Conservation (phyloP, 2,113 vertebrate genomes). For the Triplophysa siluroides region DNA sequence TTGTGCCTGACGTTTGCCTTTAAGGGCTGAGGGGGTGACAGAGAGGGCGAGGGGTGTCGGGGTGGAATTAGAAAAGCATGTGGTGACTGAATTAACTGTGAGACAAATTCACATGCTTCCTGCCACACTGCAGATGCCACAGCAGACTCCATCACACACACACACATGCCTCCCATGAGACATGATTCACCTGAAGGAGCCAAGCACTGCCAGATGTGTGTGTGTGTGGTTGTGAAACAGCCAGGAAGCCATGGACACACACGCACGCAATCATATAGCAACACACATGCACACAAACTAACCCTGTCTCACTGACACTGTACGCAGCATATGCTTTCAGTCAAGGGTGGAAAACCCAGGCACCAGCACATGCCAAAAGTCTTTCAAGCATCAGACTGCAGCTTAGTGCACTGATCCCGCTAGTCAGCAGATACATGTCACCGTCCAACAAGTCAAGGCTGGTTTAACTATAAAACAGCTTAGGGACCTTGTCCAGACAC, state of each 20-base stretch:
- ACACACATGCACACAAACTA: constrained; percentile 65
- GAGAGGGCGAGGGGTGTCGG: constrained; percentile 56
- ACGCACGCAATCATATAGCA: constrained; percentile 83
- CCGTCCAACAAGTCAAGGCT: constrained; percentile 89
- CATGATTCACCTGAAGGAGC: constrained; percentile 94
- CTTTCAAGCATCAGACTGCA: constrained; percentile 91
- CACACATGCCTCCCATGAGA: constrained; percentile 64
- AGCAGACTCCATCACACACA: constrained; percentile 49
- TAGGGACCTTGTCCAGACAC: constrained; percentile 85
- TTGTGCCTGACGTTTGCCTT: constrained; percentile 72
- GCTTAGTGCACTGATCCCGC: constrained; percentile 81
- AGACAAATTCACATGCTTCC: constrained; percentile 91
- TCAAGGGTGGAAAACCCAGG: constrained; percentile 96
- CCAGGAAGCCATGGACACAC: constrained; percentile 67
- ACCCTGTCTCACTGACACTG: constrained; percentile 61
- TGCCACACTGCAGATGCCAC: constrained; percentile 90
- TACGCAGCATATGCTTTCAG: constrained; percentile 94
- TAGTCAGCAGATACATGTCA: constrained; percentile 94
- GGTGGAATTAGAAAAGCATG: constrained; percentile 90
- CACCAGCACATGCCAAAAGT: constrained; percentile 92
- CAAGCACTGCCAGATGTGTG: constrained; percentile 86
- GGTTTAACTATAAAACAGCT: constrained; percentile 82
- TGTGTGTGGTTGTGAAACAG: constrained; percentile 67
- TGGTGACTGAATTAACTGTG: constrained; percentile 87
- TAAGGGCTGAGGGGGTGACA: constrained; percentile 59